Percentiles rank a stretch among this genome's conserved stretches.
phyloP scores from a whole-genome alignment of 2,797 vertebrate species.

The Mareca penelope region DNA sequence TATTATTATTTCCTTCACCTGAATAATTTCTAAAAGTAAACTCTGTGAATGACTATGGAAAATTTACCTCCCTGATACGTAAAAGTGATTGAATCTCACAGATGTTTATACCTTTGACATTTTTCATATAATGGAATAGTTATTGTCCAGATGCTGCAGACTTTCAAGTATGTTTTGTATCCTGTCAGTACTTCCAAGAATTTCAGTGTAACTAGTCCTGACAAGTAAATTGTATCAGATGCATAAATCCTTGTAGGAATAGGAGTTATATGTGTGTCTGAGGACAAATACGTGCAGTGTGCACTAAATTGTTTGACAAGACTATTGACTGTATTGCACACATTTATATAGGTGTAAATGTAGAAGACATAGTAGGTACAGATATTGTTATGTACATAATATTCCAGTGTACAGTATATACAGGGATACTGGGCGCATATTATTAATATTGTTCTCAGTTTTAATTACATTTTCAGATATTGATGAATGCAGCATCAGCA shows the following conservation, averaged over 20 bases:
- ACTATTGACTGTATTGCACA: not conserved
- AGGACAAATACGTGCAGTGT: not conserved
- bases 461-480: conserved; percentile 81
- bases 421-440: not conserved
- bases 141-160: not conserved
- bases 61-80: not conserved
- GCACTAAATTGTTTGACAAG: not conserved
- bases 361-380: not conserved
- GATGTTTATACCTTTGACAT: not conserved
- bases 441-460: not conserved
- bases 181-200: not conserved
- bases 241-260: not conserved
- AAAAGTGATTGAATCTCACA: not conserved
- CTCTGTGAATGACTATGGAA: not conserved
- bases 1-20: not conserved
- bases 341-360: not conserved
- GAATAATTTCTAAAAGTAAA: not conserved
- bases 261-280: not conserved
- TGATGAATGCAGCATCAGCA: conserved; percentile 96
- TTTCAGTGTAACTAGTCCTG: not conserved
- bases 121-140: not conserved
- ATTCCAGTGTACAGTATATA: not conserved
- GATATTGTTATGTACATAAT: not conserved
- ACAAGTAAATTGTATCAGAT: not conserved
- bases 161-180: not conserved